A percentile compares a stretch with the other conserved stretches of the same genome.
Conservation (phyloP, 2,113 vertebrate species). For the Cyprinodon variegatus region DNA sequence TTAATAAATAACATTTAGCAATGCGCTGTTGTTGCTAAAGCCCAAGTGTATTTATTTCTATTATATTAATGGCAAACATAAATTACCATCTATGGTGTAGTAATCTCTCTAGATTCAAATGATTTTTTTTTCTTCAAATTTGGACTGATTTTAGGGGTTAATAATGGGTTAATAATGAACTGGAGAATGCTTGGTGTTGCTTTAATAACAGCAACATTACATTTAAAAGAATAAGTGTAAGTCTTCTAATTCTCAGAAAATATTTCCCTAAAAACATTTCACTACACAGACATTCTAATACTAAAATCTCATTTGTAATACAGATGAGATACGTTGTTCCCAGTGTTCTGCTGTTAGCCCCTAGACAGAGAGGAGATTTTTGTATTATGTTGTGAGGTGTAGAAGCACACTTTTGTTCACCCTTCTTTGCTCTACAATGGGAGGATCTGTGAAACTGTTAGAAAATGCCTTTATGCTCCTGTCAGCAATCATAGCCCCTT, state of each 20-base stretch:
- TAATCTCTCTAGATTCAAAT: too few species aligned
- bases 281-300: neutral
- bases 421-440: slow-evolving; percentile 3
- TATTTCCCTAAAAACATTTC: neutral
- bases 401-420: neutral
- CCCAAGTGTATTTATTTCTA: too few species aligned
- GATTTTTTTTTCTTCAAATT: too few species aligned
- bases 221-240: neutral
- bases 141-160: too few species aligned
- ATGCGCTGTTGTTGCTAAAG: too few species aligned
- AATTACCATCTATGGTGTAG: too few species aligned
- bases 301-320: neutral
- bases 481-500: neutral
- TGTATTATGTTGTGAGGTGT: neutral
- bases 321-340: neutral
- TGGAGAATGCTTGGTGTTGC: neutral
- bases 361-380: neutral
- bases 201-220: neutral
- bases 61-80: too few species aligned
- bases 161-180: too few species aligned
- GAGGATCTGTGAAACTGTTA: slow-evolving; percentile 2
- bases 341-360: neutral
- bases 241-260: neutral
- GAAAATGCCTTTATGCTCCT: neutral
- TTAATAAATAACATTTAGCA: too few species aligned